Evolutionary conservation across 2,797 vertebrate species (phyloP).

Genomic region (Onychomys arenicola): DNA sequence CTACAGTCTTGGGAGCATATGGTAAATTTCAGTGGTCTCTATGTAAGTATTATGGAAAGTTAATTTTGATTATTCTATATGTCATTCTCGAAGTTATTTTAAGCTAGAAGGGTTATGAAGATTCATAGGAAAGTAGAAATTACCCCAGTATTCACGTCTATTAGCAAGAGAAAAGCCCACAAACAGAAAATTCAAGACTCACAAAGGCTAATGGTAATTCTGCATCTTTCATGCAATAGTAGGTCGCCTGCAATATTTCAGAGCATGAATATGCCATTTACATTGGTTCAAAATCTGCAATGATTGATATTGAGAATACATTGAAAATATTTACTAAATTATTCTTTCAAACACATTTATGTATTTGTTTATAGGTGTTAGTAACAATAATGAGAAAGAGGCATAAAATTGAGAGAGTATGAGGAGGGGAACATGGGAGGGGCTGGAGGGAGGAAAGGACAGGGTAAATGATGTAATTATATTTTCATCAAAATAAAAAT

Average conservation of each 20-base stretch:
- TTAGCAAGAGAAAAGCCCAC: background rate
- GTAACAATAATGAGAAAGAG: background rate
- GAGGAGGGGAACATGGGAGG: background rate
- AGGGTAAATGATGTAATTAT: background rate
- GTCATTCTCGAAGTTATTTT: slow-evolving; percentile 24
- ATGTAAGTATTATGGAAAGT: background rate
- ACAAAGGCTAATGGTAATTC: accelerated
- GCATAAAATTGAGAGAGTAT: background rate
- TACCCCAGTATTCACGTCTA: background rate
- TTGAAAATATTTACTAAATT: background rate
- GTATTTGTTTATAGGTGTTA: background rate
- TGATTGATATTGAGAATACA: background rate
- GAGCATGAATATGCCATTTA: background rate
- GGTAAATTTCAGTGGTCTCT: background rate
- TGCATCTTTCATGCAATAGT: background rate
- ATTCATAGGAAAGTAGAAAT: background rate
- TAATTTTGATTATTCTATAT: background rate
- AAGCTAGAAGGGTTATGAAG: background rate
- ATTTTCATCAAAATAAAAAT: background rate
- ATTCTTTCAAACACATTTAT: background rate
- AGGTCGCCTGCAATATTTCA: background rate
- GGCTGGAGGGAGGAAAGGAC: background rate
- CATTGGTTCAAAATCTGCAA: background rate
- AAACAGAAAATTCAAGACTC: background rate
- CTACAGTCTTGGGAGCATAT: background rate